Evolutionary conservation across 2,888 invertebrate species (phyloP), one percentile per base, ranked within the genome.

Genomic region (Drosophila peninsularis): DNA sequence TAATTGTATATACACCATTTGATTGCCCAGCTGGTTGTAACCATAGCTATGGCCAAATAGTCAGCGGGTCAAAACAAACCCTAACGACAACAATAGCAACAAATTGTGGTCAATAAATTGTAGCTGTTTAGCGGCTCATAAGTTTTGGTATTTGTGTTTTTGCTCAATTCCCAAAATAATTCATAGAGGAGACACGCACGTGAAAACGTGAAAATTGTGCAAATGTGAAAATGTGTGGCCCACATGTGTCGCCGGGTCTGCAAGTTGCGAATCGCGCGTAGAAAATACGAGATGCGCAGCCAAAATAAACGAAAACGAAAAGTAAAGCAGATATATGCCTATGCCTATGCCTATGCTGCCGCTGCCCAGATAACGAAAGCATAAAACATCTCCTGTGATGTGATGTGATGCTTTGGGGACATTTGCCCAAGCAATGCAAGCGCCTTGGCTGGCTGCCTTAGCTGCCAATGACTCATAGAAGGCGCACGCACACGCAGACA

Each of bases 141-240:
- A 80, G 55, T 45, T 60, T 62, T 58, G 58, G 63, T 62, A 73
- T 62, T 67, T 80, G 64, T 68, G 75, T 62, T 81, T 90, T 91
- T 91, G 90, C 90, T 90, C 84, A 90, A 74, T 90, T 91, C 90
- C 82, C 75, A 90, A 90, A 91, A 91, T 91, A 91, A 91, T 86
- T 75, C 62, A 37, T 49, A 61, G 17, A 62, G 42, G n/a, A 47
- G 47, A 21, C 36, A 19, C 41, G 32, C 67, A 68, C 63, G 62
- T 75, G 70, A 79, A 61, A 79, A 74, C n/a, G 45, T 45, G 45
- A 27, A 27, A 45, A 17, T 47, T 47, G 70, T 77, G 71, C 7
- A 61, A 79, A 68, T 45, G 27, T 30, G 30, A 11, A 47, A 47
- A 47, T 30, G 63, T 77, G 72, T 75, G 75, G 55, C 78, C 75